Conservation (phyloP, 2,888 invertebrate genomes). For the Sarcophaga carnaria region DNA sequence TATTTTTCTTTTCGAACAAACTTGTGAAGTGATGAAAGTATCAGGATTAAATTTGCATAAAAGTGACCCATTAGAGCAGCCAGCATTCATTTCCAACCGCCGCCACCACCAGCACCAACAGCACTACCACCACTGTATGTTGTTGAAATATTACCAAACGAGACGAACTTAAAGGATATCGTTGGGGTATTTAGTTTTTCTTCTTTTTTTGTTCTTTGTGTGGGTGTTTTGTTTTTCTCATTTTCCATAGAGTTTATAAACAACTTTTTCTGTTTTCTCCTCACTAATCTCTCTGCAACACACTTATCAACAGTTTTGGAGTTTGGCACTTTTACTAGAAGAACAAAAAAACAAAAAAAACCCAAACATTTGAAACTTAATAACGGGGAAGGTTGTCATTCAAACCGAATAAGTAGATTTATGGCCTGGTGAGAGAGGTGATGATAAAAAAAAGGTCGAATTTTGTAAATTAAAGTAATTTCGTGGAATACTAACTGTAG, state of each 20-base stretch:
- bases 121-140: not conserved
- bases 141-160: not conserved
- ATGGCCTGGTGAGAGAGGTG: too few relatives aligned
- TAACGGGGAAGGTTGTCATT: not conserved
- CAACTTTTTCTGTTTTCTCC: slow-evolving; percentile 47
- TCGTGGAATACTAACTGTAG: too few relatives aligned
- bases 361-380: too few relatives aligned
- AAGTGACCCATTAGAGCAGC: slow-evolving; percentile 55
- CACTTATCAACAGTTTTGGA: slow-evolving; percentile 49
- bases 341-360: not conserved
- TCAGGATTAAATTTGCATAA: slow-evolving; percentile 64
- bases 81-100: not conserved
- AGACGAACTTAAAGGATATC: too few relatives aligned
- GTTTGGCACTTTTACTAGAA: slow-evolving; percentile 44
- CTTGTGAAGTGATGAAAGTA: slow-evolving; percentile 57
- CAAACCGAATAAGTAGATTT: too few relatives aligned
- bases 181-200: too few relatives aligned
- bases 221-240: slow-evolving; percentile 34
- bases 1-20: slow-evolving; percentile 41
- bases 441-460: too few relatives aligned
- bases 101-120: not conserved
- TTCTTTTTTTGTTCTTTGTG: not conserved
- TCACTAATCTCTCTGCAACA: slow-evolving; percentile 49
- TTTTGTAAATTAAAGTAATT: too few relatives aligned
- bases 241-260: slow-evolving; percentile 51